A percentile compares a stretch with the other conserved stretches of the same genome.
These are phyloP conservation scores for Cliona cf. orientalis DNA, from an alignment of 37 sponge, comb jelly and placozoan species.

Conservation along the genomic window DNA sequence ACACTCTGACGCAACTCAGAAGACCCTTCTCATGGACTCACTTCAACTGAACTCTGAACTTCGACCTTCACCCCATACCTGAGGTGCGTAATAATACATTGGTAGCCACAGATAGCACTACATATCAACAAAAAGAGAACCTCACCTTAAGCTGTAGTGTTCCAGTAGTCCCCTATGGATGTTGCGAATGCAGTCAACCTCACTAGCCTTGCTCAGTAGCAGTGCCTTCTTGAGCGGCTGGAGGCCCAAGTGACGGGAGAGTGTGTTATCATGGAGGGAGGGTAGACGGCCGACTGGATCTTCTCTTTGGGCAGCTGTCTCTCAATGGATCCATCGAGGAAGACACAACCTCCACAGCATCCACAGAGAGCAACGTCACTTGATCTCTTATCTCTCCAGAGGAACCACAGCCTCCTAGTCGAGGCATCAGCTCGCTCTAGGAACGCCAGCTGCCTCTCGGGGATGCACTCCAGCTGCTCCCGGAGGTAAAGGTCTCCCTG, in stretches of 20 bases:
- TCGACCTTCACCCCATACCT: no score
- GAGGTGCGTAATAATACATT: no score
- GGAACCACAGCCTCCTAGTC: conserved; percentile 61
- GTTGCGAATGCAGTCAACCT: conserved; percentile 1
- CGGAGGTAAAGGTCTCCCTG: conserved; percentile 45
- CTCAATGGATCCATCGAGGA: conserved; percentile 35
- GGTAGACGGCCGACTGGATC: conserved; percentile 19
- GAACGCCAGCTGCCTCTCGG: conserved; percentile 57
- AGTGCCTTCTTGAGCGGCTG: conserved; percentile 15
- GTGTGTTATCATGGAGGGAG: neutral
- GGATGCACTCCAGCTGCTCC: conserved; percentile 37
- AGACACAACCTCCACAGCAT: conserved; percentile 70
- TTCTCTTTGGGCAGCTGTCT: neutral
- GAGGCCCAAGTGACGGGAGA: conserved; percentile 7
- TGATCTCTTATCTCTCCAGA: conserved; percentile 40
- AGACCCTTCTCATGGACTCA: no score
- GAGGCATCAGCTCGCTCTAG: conserved; percentile 48
- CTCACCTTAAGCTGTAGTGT: conserved; percentile 16
- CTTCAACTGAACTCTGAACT: no score
- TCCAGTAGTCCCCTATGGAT: conserved; percentile 34
- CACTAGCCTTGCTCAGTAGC: neutral
- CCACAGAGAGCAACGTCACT: conserved; percentile 45
- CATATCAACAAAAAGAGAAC: no score
- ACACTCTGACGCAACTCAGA: no score
- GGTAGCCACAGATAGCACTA: no score